phyloP scores from a whole-genome alignment of 64 coral and sea anemone genomes.

The Montipora capricornis region DNA sequence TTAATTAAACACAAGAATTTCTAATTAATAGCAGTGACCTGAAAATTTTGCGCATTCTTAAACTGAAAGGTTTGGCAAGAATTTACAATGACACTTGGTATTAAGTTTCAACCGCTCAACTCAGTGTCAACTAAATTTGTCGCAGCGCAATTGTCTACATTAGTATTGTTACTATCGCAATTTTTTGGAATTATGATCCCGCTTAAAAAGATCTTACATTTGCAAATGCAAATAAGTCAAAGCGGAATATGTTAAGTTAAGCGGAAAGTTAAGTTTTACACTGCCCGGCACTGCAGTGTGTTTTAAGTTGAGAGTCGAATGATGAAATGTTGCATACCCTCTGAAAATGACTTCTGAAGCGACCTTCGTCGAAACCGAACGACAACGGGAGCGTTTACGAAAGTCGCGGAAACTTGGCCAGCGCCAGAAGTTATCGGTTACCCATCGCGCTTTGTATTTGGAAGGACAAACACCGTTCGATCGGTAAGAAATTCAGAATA shows the following conservation, averaged over 20 bases:
- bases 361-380: background rate
- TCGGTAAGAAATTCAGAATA: conserved; percentile 40
- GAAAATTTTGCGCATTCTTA: no score
- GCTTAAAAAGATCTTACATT: conserved; percentile 5
- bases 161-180: background rate
- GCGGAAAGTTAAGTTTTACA: background rate
- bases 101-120: background rate
- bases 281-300: no score
- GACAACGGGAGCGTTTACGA: conserved; percentile 61
- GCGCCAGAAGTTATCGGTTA: conserved; percentile 72
- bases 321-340: no score
- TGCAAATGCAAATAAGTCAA: conserved; percentile 29
- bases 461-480: conserved; percentile 74
- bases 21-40: no score
- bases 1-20: no score
- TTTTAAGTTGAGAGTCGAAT: background rate
- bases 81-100: background rate
- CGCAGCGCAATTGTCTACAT: background rate
- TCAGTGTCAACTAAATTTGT: background rate
- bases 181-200: background rate
- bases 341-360: conserved; percentile 13
- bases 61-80: no score
- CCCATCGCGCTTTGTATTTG: conserved; percentile 67
- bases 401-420: conserved; percentile 84
- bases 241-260: background rate